Conservation (phyloP, 1,140 invertebrate species). For the Sarcophaga bullata region DNA sequence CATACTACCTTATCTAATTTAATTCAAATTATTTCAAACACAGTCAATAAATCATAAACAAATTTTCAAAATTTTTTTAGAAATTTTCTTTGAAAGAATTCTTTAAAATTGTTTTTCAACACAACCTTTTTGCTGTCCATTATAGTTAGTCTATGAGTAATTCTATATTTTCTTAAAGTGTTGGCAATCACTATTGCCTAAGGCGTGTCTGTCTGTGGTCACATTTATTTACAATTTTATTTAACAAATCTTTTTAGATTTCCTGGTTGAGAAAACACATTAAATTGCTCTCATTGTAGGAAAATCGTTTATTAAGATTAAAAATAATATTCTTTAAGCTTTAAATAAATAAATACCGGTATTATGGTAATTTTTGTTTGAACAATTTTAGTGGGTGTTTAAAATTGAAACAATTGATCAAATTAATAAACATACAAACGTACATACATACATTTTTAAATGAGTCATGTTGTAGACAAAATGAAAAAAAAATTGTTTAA, state of each 20-base stretch:
- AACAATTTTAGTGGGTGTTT: neutral
- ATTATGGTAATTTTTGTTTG: constrained; percentile 33
- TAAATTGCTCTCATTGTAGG: neutral
- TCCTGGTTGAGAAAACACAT: constrained; percentile 24
- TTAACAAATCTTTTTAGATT: neutral
- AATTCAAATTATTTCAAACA: too few relatives aligned
- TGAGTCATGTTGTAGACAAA: neutral
- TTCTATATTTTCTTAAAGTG: neutral
- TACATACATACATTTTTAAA: neutral
- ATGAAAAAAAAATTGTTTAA: too few relatives aligned
- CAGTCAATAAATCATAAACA: too few relatives aligned
- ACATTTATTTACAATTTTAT: neutral
- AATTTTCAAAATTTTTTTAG: too few relatives aligned
- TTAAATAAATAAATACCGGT: neutral
- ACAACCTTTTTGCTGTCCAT: neutral
- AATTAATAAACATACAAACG: neutral
- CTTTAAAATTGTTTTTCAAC: neutral
- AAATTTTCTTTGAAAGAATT: neutral
- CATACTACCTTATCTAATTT: too few relatives aligned
- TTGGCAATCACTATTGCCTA: neutral
- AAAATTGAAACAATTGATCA: neutral
- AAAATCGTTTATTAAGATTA: too few relatives aligned
- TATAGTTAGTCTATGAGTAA: neutral
- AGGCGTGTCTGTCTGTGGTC: neutral
- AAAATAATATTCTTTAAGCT: neutral